Evolutionary conservation across 2,797 vertebrate genomes (phyloP).

Genomic region (Hapalemur alaotrensis): DNA sequence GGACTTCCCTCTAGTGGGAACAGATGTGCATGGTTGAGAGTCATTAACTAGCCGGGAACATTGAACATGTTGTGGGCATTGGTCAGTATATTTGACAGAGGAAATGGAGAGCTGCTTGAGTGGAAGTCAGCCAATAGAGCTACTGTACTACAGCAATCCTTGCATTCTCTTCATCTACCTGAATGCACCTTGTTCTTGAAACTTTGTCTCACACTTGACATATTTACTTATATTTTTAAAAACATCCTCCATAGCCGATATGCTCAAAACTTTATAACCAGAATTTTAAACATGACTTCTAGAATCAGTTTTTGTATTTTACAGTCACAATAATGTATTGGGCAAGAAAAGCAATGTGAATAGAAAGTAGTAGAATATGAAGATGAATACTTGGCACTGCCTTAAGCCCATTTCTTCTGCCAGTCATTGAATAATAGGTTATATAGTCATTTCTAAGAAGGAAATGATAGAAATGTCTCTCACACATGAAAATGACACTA

Average conservation of each 20-base stretch:
- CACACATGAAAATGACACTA: neutral
- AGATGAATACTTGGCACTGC: neutral
- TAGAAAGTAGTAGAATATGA: neutral
- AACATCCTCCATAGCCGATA: neutral
- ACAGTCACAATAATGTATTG: neutral
- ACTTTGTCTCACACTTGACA: neutral
- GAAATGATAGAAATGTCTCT: neutral
- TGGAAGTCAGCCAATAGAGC: neutral
- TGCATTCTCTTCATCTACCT: neutral
- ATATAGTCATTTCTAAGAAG: neutral
- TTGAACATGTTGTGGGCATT: slow-evolving; percentile 21
- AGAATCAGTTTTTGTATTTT: neutral
- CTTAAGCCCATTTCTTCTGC: neutral
- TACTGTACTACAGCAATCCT: neutral
- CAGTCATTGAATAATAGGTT: neutral
- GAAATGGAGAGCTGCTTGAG: neutral
- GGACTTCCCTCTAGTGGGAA: slow-evolving; percentile 77
- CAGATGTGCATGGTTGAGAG: slow-evolving; percentile 73
- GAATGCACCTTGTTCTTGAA: neutral
- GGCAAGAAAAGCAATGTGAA: neutral
- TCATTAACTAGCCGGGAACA: slow-evolving; percentile 66
- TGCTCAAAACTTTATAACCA: neutral
- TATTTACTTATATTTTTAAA: slow-evolving; percentile 9
- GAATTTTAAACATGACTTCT: neutral
- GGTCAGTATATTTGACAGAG: slow-evolving; percentile 65